Percentiles rank a stretch among this genome's conserved stretches.
phyloP scores from a whole-genome alignment of 2,797 vertebrate species.

The Acanthurus tractus region DNA sequence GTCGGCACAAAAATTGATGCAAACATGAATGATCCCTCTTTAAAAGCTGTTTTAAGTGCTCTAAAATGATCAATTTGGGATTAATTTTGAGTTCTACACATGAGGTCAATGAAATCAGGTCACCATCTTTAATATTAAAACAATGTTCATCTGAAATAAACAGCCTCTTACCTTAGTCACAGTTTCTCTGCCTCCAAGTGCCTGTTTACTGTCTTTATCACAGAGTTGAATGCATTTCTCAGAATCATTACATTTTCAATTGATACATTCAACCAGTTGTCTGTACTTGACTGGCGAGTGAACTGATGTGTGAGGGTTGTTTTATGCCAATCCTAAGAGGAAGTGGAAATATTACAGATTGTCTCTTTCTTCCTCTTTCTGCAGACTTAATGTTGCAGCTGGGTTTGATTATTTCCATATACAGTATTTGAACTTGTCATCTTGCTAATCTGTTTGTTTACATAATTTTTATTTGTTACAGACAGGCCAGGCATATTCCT shows the following conservation, averaged over 20 bases:
- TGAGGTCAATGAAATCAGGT: too few species aligned
- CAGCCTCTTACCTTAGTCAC: conserved; percentile 57
- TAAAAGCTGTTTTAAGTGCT: background rate
- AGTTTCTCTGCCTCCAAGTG: conserved; percentile 7
- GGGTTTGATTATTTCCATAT: background rate
- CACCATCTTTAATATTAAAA: background rate
- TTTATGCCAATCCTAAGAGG: conserved; percentile 59
- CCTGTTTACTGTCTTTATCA: conserved; percentile 16
- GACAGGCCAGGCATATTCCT: background rate
- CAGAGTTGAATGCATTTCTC: background rate
- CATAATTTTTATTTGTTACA: background rate
- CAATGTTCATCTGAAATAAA: conserved; percentile 8
- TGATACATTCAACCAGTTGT: background rate
- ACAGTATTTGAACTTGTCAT: background rate
- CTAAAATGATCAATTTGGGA: background rate
- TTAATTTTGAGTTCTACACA: too few species aligned
- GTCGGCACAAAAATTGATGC: too few species aligned
- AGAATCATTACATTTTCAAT: background rate
- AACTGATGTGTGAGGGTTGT: background rate
- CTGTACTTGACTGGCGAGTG: background rate
- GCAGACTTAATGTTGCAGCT: conserved; percentile 9
- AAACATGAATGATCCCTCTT: background rate
- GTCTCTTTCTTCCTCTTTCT: conserved; percentile 33
- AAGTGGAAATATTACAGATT: conserved; percentile 56
- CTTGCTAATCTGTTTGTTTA: background rate